Conservation (phyloP, 2,888 invertebrate species). For the Hedya salicella region DNA sequence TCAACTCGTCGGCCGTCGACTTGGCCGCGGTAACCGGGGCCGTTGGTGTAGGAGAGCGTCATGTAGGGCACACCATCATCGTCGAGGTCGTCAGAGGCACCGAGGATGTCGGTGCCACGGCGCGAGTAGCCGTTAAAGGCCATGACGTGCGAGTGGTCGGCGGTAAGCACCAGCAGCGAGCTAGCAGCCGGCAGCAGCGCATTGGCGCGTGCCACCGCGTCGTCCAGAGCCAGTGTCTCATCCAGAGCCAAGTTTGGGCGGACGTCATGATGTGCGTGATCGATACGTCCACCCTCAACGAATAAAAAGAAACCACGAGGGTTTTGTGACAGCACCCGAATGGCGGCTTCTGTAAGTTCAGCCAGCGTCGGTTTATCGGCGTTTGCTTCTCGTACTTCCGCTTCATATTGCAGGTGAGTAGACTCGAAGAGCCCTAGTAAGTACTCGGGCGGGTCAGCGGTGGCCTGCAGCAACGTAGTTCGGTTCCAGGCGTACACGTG, state of each 20-base stretch:
- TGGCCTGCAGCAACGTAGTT: slow-evolving; percentile 70
- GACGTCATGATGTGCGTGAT: slow-evolving; percentile 87
- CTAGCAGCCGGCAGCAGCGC: slow-evolving; percentile 74
- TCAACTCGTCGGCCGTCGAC: slow-evolving; percentile 63
- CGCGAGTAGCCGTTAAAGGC: slow-evolving; percentile 87
- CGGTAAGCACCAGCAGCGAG: slow-evolving; percentile 90
- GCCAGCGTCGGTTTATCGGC: slow-evolving; percentile 85
- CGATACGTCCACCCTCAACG: slow-evolving; percentile 88
- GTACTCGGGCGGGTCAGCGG: slow-evolving; percentile 71
- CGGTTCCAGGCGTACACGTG: slow-evolving; percentile 79
- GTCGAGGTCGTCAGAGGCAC: slow-evolving; percentile 59
- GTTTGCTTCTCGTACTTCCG: slow-evolving; percentile 54
- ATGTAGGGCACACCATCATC: slow-evolving; percentile 75
- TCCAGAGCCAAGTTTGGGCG: slow-evolving; percentile 85
- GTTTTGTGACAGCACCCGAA: slow-evolving; percentile 86
- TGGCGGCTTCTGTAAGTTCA: slow-evolving; percentile 83
- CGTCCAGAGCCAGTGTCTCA: slow-evolving; percentile 87
- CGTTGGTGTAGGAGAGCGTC: slow-evolving; percentile 84
- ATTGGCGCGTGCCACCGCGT: slow-evolving; percentile 80
- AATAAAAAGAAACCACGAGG: slow-evolving; percentile 90
- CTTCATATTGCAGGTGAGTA: slow-evolving; percentile 79
- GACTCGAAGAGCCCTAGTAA: slow-evolving; percentile 75
- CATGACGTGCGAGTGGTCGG: slow-evolving; percentile 91
- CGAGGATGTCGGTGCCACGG: slow-evolving; percentile 70
- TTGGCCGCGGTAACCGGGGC: slow-evolving; percentile 73